Evolutionary conservation across 2,888 invertebrate genomes (phyloP), one percentile per base, ranked within the genome.

Genomic region (Drosophila niveifrons): DNA sequence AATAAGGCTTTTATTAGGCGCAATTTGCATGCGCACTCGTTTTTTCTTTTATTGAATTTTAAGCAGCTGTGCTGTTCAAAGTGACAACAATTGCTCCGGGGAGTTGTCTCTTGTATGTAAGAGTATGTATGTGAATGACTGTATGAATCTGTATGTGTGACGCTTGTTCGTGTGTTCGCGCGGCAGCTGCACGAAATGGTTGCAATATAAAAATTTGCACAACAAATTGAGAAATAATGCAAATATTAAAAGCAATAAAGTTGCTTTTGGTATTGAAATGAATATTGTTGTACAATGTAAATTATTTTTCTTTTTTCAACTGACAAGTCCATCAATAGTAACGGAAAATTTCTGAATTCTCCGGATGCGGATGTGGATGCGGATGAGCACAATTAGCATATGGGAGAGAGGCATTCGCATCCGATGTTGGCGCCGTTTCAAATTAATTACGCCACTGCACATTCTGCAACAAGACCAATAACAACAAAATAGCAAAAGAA

Each of bases 381-480:
- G 81, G 81, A 85, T 84, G 75, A 56, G 53, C 61, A 70, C 85
- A 89, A 85, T 85, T 85, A 85, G 88, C 88, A 84, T 82, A 66
- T 59, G 71, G 48, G 36, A 41, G 52, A 52, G 34, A 57, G 72
- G 53, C 46, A 15, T 62, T 55, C 23, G 48, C 74, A 70, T 87
- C 85, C 89, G 89, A 57, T 74, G 44, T 31, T 66, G 85, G 66
- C 85, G 85, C 89, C 85, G 85, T 61, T 85, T 85, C 85, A 80
- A 82, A 85, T 85, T 85, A 85, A 85, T 85, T 89, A 85, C 89
- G 85, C 85, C 82, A 74, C 64, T 84, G 84, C 88, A 84, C 88
- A 85, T 53, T 66, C 72, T 71, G 51, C 43, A 57, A 62, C 62
- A 69, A 48, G 41, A 62, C 15, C 61, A 75, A 55, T 61, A 70